These are phyloP conservation scores for Staurois parvus DNA, from an alignment of 2,797 vertebrate genomes.

Conservation along the genomic window DNA sequence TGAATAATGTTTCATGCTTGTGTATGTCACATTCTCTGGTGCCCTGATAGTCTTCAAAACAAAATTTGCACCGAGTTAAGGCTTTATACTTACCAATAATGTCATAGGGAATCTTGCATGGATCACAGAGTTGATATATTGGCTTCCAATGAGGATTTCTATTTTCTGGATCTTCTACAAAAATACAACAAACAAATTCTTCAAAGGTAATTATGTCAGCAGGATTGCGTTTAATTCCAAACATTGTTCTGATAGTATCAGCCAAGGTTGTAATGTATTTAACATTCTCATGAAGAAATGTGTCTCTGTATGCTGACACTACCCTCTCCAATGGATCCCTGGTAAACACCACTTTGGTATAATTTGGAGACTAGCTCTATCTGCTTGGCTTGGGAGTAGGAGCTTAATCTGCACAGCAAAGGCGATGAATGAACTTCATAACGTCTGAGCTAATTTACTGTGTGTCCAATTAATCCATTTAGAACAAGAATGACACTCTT, in stretches of 20 bases:
- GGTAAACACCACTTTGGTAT: slow-evolving; percentile 74
- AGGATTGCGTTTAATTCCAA: slow-evolving; percentile 60
- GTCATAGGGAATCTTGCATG: slow-evolving; percentile 71
- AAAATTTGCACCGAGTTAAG: too few species aligned
- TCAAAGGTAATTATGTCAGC: slow-evolving; percentile 68
- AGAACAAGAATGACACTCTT: slow-evolving; percentile 71
- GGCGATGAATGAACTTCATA: slow-evolving; percentile 61
- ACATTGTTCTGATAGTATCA: slow-evolving; percentile 65
- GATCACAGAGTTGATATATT: slow-evolving; percentile 71
- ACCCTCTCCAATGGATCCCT: slow-evolving; percentile 71
- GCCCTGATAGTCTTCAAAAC: slow-evolving; percentile 67
- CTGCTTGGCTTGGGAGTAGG: slow-evolving; percentile 61
- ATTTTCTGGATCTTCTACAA: slow-evolving; percentile 29
- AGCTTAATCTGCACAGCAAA: slow-evolving; percentile 60
- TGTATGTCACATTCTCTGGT: too few species aligned
- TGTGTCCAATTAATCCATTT: too few species aligned
- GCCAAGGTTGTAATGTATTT: slow-evolving; percentile 63
- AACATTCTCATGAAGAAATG: slow-evolving; percentile 64
- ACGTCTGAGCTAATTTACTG: slow-evolving; percentile 61
- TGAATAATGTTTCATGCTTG: too few species aligned
- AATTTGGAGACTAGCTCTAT: slow-evolving; percentile 65
- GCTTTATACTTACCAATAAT: slow-evolving; percentile 70
- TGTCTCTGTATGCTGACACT: slow-evolving; percentile 75
- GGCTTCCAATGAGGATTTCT: slow-evolving; percentile 69
- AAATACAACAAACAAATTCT: too few species aligned